A percentile compares a stretch with the other conserved stretches of the same genome.
These are phyloP conservation scores for Cephalopholis sonnerati DNA, from an alignment of 2,113 vertebrate species.

Conservation along the genomic window DNA sequence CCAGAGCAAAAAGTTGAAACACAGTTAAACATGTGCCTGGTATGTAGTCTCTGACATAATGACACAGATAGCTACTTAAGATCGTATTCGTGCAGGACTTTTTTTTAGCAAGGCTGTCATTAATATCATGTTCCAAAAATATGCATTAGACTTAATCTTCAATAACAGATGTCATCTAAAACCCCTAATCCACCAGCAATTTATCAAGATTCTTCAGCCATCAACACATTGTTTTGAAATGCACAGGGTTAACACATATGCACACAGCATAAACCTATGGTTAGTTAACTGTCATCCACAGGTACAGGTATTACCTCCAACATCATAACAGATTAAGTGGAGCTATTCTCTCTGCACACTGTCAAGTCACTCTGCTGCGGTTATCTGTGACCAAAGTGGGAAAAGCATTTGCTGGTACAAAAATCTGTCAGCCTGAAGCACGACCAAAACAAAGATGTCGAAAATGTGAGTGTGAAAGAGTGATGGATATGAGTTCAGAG, in stretches of 20 bases:
- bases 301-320: constrained; percentile 1
- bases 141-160: neutral
- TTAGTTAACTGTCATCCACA: neutral
- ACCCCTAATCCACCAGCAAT: neutral
- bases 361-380: constrained; percentile 28
- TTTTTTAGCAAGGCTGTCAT: neutral
- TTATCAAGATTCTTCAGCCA: neutral
- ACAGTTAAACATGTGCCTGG: constrained; percentile 14
- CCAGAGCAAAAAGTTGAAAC: constrained; percentile 47
- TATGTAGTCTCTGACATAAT: constrained; percentile 11
- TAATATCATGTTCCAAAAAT: neutral
- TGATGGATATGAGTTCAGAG: constrained; percentile 60
- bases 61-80: constrained; percentile 22
- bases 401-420: constrained; percentile 50
- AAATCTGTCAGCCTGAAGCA: constrained; percentile 62
- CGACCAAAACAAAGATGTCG: constrained; percentile 70
- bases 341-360: constrained; percentile 15
- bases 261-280: neutral
- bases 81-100: neutral
- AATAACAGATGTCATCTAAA: neutral
- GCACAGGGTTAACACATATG: neutral
- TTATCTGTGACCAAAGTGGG: constrained; percentile 41
- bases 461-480: constrained; percentile 57
- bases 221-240: neutral
- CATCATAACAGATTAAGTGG: neutral